Base-by-base conservation (phyloP, 2,888 invertebrate species). In the Tineola bisselliella region DNA sequence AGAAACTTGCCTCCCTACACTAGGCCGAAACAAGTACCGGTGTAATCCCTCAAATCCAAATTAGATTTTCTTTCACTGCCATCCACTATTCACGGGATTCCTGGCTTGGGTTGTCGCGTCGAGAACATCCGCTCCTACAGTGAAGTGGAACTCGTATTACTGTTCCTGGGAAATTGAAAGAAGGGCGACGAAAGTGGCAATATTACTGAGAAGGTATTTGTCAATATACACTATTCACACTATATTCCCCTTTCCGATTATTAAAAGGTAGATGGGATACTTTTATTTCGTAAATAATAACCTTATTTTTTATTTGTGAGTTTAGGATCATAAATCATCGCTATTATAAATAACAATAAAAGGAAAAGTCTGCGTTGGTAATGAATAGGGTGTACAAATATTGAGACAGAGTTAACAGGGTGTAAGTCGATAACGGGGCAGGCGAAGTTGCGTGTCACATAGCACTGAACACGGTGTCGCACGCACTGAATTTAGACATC, bases 31-130 rank as follows among this genome's bases (percentile, higher is more conserved):
- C 83, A 84, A 83, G 80, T 77, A 79, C 71, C 74, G 71, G 68
- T 72, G 84, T 84, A 84, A 86, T 86, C 84, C 81, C 75, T 83
- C 79, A 84, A 84, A 86, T 86, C 86, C 84, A 84, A 86, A 86
- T 84, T 82, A 84, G 84, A 84, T 86, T 86, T 84, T 84, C 84
- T 82, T 84, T 84, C 83, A 83, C 69, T 71, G 74, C 74, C 74
- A 74, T 75, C 71, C 76, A 79, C 81, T 79, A 84, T 83, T 84
- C 81, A 81, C 77, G 71, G 80, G 79, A 66, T 67, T 65, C 65
- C 62, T 54, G 62, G 59, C 61, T 25, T 56, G 43, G 62, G 58
- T 25, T 33, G 25, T 11, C 54, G 59, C 44, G 33, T 56, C 56
- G 56, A 12, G 25, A 18, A 56, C 25, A 18, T 56, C 56, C 56